Evolutionary conservation across 2,888 invertebrate species (phyloP).

Genomic region (Standfussiana lucernea): DNA sequence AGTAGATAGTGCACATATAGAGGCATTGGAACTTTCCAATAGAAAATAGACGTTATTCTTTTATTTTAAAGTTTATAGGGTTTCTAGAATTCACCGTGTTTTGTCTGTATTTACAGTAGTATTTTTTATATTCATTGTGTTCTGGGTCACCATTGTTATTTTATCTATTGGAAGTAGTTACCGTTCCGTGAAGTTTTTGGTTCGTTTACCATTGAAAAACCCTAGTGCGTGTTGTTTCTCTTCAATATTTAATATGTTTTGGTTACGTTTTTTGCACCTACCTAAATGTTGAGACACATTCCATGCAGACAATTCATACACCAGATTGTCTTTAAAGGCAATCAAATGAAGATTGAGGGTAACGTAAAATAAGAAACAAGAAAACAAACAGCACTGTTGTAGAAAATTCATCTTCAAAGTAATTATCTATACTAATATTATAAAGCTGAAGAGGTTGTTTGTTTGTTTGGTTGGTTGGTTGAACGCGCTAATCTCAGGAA

Average conservation of each 20-base stretch:
- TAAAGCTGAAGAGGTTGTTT: too few relatives aligned
- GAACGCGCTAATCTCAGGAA: too few relatives aligned
- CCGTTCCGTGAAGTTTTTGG: not conserved
- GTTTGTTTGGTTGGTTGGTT: too few relatives aligned
- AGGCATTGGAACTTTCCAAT: conserved; percentile 10
- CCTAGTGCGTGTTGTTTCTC: not conserved
- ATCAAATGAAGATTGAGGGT: not conserved
- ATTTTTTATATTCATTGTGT: not conserved
- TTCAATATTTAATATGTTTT: not conserved
- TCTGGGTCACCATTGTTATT: not conserved
- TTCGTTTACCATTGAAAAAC: not conserved
- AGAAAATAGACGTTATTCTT: not conserved
- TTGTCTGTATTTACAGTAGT: not conserved
- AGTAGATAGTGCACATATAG: conserved; percentile 1
- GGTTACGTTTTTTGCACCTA: not conserved
- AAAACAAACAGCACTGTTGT: conserved; percentile 1
- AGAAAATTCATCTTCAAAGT: conserved; percentile 19
- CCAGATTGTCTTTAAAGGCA: not conserved
- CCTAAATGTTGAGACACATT: not conserved
- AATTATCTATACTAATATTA: too few relatives aligned
- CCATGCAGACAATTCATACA: not conserved
- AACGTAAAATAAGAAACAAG: not conserved
- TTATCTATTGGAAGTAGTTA: not conserved
- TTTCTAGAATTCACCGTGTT: not conserved
- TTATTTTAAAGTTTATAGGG: not conserved